These are phyloP conservation scores for Nomada fucata DNA, from an alignment of 2,888 invertebrate genomes.

Conservation along the genomic window DNA sequence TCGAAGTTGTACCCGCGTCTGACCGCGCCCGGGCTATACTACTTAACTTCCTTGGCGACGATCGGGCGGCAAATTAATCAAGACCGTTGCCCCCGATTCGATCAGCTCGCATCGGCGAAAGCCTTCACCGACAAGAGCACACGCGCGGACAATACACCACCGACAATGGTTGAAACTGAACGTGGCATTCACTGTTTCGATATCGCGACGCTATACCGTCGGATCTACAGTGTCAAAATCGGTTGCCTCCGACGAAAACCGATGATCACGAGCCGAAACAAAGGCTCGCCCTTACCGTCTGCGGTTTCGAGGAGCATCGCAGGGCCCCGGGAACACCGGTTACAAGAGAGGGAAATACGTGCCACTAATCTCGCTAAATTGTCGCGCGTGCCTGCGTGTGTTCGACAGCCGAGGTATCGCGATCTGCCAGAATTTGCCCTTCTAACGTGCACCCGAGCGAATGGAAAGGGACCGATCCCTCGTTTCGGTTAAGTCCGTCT, in stretches of 20 bases:
- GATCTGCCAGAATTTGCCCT: constrained; percentile 31
- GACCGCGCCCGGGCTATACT: not conserved
- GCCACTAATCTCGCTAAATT: constrained; percentile 56
- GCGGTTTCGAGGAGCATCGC: constrained; percentile 38
- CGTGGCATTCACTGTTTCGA: constrained; percentile 18
- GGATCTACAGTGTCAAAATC: constrained; percentile 31
- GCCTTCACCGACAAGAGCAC: not conserved
- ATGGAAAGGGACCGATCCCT: constrained; percentile 4
- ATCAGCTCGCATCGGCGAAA: not conserved
- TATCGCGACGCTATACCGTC: constrained; percentile 35
- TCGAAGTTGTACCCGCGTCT: not conserved
- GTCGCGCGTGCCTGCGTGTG: constrained; percentile 22
- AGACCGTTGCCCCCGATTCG: not conserved
- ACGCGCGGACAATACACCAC: constrained; percentile 5
- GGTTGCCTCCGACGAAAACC: constrained; percentile 27
- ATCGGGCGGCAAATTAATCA: constrained; percentile 5
- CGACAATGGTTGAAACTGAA: constrained; percentile 24
- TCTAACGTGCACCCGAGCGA: constrained; percentile 9
- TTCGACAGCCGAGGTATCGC: constrained; percentile 28
- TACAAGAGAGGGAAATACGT: constrained; percentile 49
- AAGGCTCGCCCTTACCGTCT: constrained; percentile 33
- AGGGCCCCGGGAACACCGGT: constrained; percentile 16
- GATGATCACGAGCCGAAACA: constrained; percentile 42
- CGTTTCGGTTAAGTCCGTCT: not conserved
- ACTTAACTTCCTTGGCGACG: not conserved